A percentile compares a stretch with the other conserved stretches of the same genome.
Conservation (phyloP, 1,140 invertebrate species). For the Bombus pascuorum region DNA sequence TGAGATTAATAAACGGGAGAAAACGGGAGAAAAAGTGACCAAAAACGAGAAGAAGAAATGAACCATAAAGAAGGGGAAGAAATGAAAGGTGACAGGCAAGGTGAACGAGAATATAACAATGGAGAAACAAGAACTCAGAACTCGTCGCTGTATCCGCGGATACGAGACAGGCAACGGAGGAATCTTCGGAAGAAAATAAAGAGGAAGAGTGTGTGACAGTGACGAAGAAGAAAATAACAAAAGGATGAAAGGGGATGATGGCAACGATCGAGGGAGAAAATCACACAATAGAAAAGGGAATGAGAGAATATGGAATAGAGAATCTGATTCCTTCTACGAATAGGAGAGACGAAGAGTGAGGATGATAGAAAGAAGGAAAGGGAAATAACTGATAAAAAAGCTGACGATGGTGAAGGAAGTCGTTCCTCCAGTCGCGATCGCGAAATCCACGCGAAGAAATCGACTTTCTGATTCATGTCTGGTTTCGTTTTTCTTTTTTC, state of each 20-base stretch:
- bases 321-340: no score
- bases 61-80: no score
- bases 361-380: not conserved
- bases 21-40: not conserved
- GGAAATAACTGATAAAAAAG: not conserved
- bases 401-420: not conserved
- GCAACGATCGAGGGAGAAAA: not conserved
- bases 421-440: not conserved
- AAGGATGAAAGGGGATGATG: not conserved
- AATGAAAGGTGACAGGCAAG: no score
- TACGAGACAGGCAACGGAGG: no score
- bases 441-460: conserved; percentile 10
- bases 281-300: not conserved
- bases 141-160: no score
- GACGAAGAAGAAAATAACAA: not conserved
- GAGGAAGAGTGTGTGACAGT: not conserved
- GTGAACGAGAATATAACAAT: no score
- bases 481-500: not conserved
- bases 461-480: not conserved
- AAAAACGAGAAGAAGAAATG: not conserved
- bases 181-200: no score
- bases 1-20: not conserved
- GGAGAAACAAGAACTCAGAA: no score
- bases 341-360: not conserved
- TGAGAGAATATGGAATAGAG: not conserved